phyloP scores from a whole-genome alignment of 2,888 invertebrate species.

The Drosophila atroscutellata region DNA sequence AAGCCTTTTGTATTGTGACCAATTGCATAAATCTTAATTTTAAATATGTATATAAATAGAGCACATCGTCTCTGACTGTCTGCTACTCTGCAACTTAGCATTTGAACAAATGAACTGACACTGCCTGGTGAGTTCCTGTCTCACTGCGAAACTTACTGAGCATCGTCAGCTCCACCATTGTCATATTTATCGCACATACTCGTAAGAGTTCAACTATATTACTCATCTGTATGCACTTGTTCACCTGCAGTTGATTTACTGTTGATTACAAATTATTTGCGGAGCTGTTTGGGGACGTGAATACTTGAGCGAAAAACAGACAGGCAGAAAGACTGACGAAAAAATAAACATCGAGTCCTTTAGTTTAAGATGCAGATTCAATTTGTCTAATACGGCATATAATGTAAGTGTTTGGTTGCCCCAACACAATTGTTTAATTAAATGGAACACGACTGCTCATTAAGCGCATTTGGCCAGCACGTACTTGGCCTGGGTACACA shows the following conservation, averaged over 20 bases:
- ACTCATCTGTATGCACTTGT: not conserved
- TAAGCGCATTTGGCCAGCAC: constrained; percentile 31
- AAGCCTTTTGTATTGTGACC: constrained; percentile 52
- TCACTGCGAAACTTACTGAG: constrained; percentile 11
- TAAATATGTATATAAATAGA: constrained; percentile 57
- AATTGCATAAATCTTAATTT: constrained; percentile 76
- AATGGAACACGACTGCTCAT: constrained; percentile 60
- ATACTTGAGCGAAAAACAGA: constrained; percentile 20
- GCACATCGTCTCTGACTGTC: constrained; percentile 4
- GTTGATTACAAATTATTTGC: constrained; percentile 73
- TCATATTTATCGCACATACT: constrained; percentile 29
- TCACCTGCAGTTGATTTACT: constrained; percentile 74
- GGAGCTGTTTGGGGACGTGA: constrained; percentile 24
- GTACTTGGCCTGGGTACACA: constrained; percentile 15
- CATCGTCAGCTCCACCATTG: constrained; percentile 44
- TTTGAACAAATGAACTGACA: constrained; percentile 57
- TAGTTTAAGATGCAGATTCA: constrained; percentile 50
- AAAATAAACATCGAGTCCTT: constrained; percentile 43
- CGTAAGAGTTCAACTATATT: not conserved
- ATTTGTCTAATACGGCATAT: constrained; percentile 30
- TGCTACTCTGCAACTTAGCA: constrained; percentile 44
- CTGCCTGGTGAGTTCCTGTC: constrained; percentile 8
- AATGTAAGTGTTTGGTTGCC: constrained; percentile 59
- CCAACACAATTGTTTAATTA: constrained; percentile 70
- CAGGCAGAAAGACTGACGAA: not conserved